Percentiles rank a stretch among this genome's conserved stretches.
Conservation (phyloP, 2,113 vertebrate genomes). For the Aspidoscelis tigris region DNA sequence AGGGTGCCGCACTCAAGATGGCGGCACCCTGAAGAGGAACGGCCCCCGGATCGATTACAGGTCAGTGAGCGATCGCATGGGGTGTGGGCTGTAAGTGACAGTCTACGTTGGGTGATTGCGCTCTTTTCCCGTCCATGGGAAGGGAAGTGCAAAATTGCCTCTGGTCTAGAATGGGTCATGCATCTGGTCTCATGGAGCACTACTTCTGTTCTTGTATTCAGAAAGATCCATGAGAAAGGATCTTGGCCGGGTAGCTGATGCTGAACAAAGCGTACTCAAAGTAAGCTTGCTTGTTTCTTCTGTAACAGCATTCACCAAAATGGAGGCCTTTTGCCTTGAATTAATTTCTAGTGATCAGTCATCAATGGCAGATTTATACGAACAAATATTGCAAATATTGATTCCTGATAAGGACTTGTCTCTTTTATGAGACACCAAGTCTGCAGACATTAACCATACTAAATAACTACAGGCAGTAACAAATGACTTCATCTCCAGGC, state of each 20-base stretch:
- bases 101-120: no score
- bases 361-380: constrained; percentile 50
- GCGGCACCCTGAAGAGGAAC: no score
- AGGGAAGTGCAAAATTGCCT: no score
- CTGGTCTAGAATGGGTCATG: no score
- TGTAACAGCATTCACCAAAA: not conserved
- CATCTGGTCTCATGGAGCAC: no score
- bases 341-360: constrained; percentile 36
- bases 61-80: no score
- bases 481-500: constrained; percentile 28
- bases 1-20: no score
- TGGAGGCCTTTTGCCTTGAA: constrained; percentile 37
- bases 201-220: no score
- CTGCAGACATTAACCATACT: constrained; percentile 27
- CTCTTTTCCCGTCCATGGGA: no score
- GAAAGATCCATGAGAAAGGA: not conserved
- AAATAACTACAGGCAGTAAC: constrained; percentile 50
- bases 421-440: constrained; percentile 42
- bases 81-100: no score
- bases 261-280: not conserved
- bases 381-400: constrained; percentile 60
- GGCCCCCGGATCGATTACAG: no score
- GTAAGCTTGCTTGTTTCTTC: constrained; percentile 18
- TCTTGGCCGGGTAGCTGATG: not conserved
- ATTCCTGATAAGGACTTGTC: constrained; percentile 50